These are phyloP conservation scores for Ruditapes philippinarum DNA, from an alignment of 1,140 invertebrate genomes.

Conservation along the genomic window DNA sequence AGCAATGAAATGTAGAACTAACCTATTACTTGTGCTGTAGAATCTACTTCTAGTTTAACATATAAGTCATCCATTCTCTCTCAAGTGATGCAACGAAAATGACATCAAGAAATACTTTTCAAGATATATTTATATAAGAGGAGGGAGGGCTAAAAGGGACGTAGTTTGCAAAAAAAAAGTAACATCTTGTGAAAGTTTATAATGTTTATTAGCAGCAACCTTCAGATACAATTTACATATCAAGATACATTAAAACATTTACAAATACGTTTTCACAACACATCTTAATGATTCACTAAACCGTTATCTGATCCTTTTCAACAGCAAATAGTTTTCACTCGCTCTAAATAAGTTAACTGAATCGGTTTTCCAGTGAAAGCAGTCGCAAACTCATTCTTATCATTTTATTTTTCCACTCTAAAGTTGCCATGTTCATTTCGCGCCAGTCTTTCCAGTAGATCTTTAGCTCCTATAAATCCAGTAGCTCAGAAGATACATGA, in stretches of 20 bases:
- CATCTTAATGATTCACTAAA: not conserved
- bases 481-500: not conserved
- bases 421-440: slow-evolving; percentile 35
- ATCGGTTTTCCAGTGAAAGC: slow-evolving; percentile 37
- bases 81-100: not conserved
- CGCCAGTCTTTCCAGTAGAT: slow-evolving; percentile 36
- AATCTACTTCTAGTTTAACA: slow-evolving; percentile 42
- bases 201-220: not conserved
- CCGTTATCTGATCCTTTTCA: not conserved
- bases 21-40: slow-evolving; percentile 44
- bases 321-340: not conserved
- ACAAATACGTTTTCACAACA: slow-evolving; percentile 5
- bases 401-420: slow-evolving; percentile 47
- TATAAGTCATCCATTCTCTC: slow-evolving; percentile 31
- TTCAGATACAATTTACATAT: not conserved
- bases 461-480: slow-evolving; percentile 29
- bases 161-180: not conserved
- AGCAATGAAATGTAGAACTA: too few relatives aligned
- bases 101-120: not conserved
- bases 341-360: not conserved
- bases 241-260: not conserved
- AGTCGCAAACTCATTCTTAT: slow-evolving; percentile 15
- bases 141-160: not conserved
- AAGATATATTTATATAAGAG: not conserved
- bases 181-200: not conserved